Percentiles rank a stretch among this genome's conserved stretches.
These are phyloP conservation scores for Melanocharis versteri DNA, from an alignment of 2,113 vertebrate species.

Conservation along the genomic window DNA sequence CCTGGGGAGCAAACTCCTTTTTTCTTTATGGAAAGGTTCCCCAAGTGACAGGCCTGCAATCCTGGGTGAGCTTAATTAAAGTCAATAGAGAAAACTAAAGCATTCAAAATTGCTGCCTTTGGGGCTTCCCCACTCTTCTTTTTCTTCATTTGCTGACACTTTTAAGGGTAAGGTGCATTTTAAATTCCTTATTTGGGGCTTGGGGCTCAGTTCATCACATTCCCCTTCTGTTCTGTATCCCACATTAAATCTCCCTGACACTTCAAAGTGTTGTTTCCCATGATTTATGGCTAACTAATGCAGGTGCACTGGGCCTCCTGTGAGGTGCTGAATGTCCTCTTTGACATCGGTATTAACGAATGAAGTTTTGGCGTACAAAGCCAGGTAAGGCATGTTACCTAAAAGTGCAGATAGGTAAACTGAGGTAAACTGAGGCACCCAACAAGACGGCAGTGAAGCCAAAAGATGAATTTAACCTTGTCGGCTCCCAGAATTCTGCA, in stretches of 20 bases:
- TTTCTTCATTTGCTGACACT: slow-evolving; percentile 68
- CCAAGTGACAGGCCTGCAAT: slow-evolving; percentile 76
- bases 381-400: not conserved
- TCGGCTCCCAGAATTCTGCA: not conserved
- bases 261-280: slow-evolving; percentile 56
- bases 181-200: slow-evolving; percentile 58
- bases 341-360: slow-evolving; percentile 24
- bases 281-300: slow-evolving; percentile 64
- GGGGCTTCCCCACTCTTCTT: slow-evolving; percentile 58
- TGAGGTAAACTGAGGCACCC: slow-evolving; percentile 40
- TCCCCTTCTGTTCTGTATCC: slow-evolving; percentile 59
- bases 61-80: slow-evolving; percentile 79
- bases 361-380: slow-evolving; percentile 38
- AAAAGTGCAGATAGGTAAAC: not conserved
- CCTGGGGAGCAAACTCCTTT: slow-evolving; percentile 75
- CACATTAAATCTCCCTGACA: slow-evolving; percentile 55
- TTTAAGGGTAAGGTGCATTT: slow-evolving; percentile 68
- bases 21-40: slow-evolving; percentile 72
- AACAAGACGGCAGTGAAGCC: not conserved
- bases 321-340: slow-evolving; percentile 28
- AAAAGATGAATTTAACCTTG: not conserved
- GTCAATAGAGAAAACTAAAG: slow-evolving; percentile 73
- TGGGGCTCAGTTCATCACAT: slow-evolving; percentile 57
- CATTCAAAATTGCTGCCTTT: slow-evolving; percentile 69
- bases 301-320: slow-evolving; percentile 52